phyloP scores from a whole-genome alignment of 2,888 invertebrate genomes.

The Tenodera sinensis region DNA sequence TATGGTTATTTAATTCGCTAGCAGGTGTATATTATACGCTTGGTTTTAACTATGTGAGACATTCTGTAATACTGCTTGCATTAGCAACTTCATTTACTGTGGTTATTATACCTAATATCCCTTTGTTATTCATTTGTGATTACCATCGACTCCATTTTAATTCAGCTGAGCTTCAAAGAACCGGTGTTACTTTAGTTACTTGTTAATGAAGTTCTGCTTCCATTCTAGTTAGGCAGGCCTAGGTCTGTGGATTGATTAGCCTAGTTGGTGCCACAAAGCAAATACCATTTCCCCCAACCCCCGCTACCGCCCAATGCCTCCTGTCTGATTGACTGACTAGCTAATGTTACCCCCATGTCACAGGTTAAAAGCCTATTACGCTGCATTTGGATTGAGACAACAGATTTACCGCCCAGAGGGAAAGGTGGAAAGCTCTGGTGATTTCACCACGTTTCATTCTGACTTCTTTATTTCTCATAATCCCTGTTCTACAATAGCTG shows the following conservation, averaged over 20 bases:
- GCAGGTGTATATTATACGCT: background rate
- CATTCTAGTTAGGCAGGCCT: background rate
- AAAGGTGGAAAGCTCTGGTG: background rate
- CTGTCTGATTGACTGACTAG: constrained; percentile 1
- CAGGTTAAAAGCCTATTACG: constrained; percentile 13
- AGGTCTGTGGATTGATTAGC: background rate
- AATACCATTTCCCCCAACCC: constrained; percentile 6
- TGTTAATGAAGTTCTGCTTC: background rate
- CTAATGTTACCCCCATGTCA: constrained; percentile 5
- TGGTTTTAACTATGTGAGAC: background rate
- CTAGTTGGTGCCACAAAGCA: constrained; percentile 2
- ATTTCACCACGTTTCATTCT: background rate
- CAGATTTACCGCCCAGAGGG: background rate
- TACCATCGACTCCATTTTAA: background rate
- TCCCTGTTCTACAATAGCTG: background rate
- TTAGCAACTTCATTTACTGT: background rate
- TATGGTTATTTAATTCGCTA: too few relatives aligned
- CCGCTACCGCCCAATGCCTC: background rate
- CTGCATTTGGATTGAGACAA: background rate
- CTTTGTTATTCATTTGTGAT: background rate
- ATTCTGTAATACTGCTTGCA: background rate
- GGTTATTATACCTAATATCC: background rate
- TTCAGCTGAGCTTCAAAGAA: background rate
- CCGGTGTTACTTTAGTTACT: background rate
- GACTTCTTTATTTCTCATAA: background rate